Conservation (phyloP, 2,797 vertebrate genomes). For the Chaetophractus vellerosus region DNA sequence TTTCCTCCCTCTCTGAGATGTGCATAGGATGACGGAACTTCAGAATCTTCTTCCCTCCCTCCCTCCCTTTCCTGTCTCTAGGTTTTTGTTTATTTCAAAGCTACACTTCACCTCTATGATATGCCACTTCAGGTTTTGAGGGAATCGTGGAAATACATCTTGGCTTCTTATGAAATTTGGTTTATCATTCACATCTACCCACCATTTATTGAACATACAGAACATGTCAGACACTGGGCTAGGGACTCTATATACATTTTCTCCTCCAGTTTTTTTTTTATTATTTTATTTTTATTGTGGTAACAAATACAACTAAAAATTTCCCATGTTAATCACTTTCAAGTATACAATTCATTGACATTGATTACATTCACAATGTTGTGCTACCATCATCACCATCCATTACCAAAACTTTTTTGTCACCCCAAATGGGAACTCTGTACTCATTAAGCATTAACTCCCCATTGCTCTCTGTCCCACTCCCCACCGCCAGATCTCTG, state of each 20-base stretch:
- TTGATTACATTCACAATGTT: no score
- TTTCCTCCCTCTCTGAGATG: neutral
- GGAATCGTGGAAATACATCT: neutral
- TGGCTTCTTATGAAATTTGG: conserved; percentile 26
- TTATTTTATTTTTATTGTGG: no score
- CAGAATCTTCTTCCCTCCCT: neutral
- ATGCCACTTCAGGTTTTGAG: conserved; percentile 28
- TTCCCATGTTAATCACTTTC: no score
- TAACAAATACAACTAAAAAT: no score
- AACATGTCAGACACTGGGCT: neutral
- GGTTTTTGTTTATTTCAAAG: conserved; percentile 27
- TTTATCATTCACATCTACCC: neutral
- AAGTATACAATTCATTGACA: no score
- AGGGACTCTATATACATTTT: neutral
- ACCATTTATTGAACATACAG: neutral
- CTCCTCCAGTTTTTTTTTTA: neutral
- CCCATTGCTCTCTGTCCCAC: no score
- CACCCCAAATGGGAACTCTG: no score
- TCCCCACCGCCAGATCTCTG: no score
- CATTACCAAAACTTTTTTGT: no score
- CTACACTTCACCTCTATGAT: neutral
- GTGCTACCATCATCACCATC: no score
- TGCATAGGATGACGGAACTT: neutral
- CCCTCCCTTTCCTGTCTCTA: neutral
- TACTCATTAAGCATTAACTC: no score